phyloP scores from a whole-genome alignment of 2,888 invertebrate genomes.

The Cantharis lateralis region DNA sequence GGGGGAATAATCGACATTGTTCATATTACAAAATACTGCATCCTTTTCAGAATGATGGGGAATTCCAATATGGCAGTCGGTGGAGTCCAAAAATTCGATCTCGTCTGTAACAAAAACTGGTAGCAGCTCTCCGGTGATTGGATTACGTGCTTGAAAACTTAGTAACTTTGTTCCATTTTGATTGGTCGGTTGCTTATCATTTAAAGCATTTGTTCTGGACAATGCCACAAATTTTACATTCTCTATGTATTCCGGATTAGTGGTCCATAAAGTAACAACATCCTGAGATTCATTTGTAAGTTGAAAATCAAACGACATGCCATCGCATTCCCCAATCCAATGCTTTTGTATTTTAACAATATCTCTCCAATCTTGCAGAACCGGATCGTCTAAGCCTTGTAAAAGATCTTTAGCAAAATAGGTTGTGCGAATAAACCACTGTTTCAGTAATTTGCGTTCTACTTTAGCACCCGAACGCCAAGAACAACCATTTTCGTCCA shows the following conservation, averaged over 20 bases:
- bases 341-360: constrained; percentile 82
- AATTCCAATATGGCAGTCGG: constrained; percentile 71
- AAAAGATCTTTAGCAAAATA: constrained; percentile 73
- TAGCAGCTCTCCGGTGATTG: constrained; percentile 66
- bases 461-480: constrained; percentile 97
- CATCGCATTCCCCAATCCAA: constrained; percentile 89
- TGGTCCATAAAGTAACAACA: constrained; percentile 72
- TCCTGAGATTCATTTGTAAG: constrained; percentile 42
- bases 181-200: constrained; percentile 48
- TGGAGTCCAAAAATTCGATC: constrained; percentile 65
- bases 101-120: constrained; percentile 70
- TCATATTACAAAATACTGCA: constrained; percentile 61
- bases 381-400: constrained; percentile 72
- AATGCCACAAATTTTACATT: constrained; percentile 74
- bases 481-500: constrained; percentile 85
- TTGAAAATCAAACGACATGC: constrained; percentile 71
- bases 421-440: constrained; percentile 96
- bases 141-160: constrained; percentile 67
- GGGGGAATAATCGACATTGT: constrained; percentile 56
- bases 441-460: constrained; percentile 83
- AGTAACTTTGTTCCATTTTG: constrained; percentile 46
- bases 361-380: constrained; percentile 79
- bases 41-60: constrained; percentile 67
- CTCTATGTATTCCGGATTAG: constrained; percentile 72
- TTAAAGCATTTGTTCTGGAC: constrained; percentile 60